Evolutionary conservation across 2,888 invertebrate genomes (phyloP), one percentile per base, ranked within the genome.

Genomic region (Drosophila mimetica): DNA sequence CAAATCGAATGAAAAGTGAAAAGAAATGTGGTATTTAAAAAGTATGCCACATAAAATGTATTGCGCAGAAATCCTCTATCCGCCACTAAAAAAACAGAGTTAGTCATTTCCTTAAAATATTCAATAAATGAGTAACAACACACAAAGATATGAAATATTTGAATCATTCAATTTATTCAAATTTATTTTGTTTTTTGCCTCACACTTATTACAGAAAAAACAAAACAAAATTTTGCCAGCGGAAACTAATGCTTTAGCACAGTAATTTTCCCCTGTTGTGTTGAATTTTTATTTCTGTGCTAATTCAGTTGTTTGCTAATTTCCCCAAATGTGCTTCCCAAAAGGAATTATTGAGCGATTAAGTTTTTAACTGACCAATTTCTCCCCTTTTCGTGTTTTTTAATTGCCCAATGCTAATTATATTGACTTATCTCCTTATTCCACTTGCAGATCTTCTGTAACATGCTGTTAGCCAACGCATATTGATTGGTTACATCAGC

Each of bases 391-490:
- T 5, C 9, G 14, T 6, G 11, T 2, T 20, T 25, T 14, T 2
- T 7, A 13, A 28, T n/a, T 22, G 30, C 11, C 18, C 3, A 42
- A 50, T 30, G 41, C 30, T 53, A 37, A 36, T 51, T 28, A 2
- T 36, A 37, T 34, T 30, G 11, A 14, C 7, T 9, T 9, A n/a
- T 11, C 30, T 41, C 4, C 16, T 13, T 48, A n/a, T 32, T 16
- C 18, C 16, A 42, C 44, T 71, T 75, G 4, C 73, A 86, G 84
- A 55, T 74, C 61, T 25, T 36, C 22, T 25, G 25, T 28, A 82
- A 65, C 71, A 86, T 82, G 86, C 55, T 64, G 55, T 61, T 34
- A 54, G 36, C 61, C 14, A 63, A 55, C 48, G 74, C 44, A 71
- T 59, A 74, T 70, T 82, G 64, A 85, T 58, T 58, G 51, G 50